phyloP scores from a whole-genome alignment of 2,113 vertebrate genomes.

The Sander vitreus region DNA sequence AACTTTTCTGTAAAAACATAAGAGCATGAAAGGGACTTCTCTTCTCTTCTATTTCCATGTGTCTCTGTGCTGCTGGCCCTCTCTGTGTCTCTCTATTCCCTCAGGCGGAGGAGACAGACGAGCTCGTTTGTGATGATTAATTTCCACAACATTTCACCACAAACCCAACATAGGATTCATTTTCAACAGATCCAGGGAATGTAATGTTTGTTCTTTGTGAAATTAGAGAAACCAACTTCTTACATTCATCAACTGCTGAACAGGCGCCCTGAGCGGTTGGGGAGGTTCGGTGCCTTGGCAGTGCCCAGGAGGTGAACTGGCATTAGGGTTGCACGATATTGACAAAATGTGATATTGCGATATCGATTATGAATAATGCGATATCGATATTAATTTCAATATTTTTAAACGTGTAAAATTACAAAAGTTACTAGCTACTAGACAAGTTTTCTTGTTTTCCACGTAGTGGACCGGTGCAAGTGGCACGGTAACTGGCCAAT shows the following conservation, averaged over 20 bases:
- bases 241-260: neutral
- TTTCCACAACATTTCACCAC: slow-evolving; percentile 36
- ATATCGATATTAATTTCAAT: too few relatives aligned
- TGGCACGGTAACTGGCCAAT: too few relatives aligned
- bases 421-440: too few relatives aligned
- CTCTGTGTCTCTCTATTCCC: neutral
- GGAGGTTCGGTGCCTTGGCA: too few relatives aligned
- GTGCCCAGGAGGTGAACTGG: too few relatives aligned
- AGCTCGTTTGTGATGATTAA: slow-evolving; percentile 32
- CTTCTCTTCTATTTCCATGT: neutral
- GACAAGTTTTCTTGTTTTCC: too few relatives aligned
- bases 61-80: neutral
- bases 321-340: too few relatives aligned
- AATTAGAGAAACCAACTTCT: neutral
- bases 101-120: neutral
- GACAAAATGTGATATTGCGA: too few relatives aligned
- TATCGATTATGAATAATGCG: too few relatives aligned
- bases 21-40: neutral
- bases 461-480: too few relatives aligned
- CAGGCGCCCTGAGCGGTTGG: too few relatives aligned
- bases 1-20: neutral
- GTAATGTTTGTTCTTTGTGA: slow-evolving; percentile 5
- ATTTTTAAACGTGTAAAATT: too few relatives aligned
- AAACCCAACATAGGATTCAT: slow-evolving; percentile 18
- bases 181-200: slow-evolving; percentile 3